These are phyloP conservation scores for Pseudotriccus pelzelni DNA, from an alignment of 2,797 vertebrate genomes.

Conservation along the genomic window DNA sequence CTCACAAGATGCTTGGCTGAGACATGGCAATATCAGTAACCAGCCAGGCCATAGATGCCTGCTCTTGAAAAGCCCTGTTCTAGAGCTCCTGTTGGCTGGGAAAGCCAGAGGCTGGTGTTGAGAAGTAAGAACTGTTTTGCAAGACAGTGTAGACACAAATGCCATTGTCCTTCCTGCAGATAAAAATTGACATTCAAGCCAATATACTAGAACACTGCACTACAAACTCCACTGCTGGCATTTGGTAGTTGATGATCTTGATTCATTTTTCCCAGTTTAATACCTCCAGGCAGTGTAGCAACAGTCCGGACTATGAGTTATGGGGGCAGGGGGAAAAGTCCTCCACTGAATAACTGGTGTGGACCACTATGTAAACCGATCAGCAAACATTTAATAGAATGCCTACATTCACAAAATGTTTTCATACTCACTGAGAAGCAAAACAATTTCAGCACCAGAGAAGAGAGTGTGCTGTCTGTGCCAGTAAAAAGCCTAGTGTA, in stretches of 20 bases:
- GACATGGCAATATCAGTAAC: not conserved
- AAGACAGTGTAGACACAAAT: not conserved
- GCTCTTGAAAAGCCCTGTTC: not conserved
- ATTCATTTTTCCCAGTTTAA: not conserved
- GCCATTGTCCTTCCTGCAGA: not conserved
- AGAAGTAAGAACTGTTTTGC: not conserved
- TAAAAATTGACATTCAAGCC: not conserved
- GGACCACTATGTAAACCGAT: not conserved
- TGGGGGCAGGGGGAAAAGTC: not conserved
- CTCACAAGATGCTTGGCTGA: not conserved
- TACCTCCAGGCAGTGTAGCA: not conserved
- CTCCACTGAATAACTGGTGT: not conserved
- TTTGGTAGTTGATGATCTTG: not conserved
- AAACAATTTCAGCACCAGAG: not conserved
- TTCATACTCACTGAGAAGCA: not conserved
- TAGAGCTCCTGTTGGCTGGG: not conserved
- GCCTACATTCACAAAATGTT: not conserved
- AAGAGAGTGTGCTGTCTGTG: fast-evolving
- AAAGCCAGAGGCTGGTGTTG: not conserved
- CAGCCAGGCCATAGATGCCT: not conserved
- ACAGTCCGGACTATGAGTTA: not conserved
- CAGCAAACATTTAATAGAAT: not conserved
- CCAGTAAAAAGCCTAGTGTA: not conserved
- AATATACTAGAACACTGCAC: not conserved
- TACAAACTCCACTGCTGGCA: not conserved